Evolutionary conservation across 2,797 vertebrate species (phyloP).

Genomic region (Sebastes vulpes): DNA sequence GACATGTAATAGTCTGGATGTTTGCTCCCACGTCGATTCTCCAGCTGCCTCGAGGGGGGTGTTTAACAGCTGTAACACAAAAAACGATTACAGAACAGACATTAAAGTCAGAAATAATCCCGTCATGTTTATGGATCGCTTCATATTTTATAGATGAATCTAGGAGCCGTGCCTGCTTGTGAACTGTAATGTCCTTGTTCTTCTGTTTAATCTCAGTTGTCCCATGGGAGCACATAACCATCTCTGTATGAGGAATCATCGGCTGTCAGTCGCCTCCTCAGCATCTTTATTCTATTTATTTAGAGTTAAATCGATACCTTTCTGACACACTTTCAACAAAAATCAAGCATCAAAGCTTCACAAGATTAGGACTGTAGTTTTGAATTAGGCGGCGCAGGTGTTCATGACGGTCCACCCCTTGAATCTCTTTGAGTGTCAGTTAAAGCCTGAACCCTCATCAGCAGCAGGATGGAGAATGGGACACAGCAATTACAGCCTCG

Average conservation of each 20-base stretch:
- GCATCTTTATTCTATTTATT: no score
- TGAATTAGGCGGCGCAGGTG: conserved; percentile 13
- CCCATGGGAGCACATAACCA: background rate
- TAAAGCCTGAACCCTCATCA: conserved; percentile 30
- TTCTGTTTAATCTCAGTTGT: conserved; percentile 19
- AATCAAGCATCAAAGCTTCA: background rate
- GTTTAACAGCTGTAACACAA: conserved; percentile 19
- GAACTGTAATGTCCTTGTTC: conserved; percentile 43
- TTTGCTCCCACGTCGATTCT: background rate
- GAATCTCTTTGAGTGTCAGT: conserved; percentile 1
- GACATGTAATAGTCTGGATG: background rate
- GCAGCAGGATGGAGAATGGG: conserved; percentile 28
- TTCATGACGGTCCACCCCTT: conserved; percentile 7
- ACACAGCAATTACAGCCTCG: conserved; percentile 34
- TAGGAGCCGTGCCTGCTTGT: background rate
- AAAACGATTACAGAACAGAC: conserved; percentile 20
- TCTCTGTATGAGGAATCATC: conserved; percentile 11
- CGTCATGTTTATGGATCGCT: conserved; percentile 50
- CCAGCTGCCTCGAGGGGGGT: conserved; percentile 9
- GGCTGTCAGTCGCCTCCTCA: no score
- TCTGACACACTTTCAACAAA: background rate
- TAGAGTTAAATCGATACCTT: background rate
- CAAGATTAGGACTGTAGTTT: background rate
- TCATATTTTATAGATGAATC: conserved; percentile 24
- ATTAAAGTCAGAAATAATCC: conserved; percentile 25